phyloP scores from a whole-genome alignment of 2,888 invertebrate genomes.

The Brachynemurus nebulosus region DNA sequence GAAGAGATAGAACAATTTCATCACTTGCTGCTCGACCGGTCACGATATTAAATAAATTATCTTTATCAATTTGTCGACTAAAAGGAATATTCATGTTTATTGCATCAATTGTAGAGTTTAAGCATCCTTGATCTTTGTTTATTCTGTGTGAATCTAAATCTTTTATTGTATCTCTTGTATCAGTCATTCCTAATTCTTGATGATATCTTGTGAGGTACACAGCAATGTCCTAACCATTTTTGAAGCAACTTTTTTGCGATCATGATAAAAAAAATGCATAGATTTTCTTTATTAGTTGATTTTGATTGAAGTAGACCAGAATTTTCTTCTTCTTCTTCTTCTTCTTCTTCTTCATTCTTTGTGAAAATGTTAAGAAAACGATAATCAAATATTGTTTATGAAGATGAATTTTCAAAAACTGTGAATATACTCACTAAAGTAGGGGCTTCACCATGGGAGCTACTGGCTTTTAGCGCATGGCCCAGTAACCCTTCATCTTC shows the following conservation, averaged over 20 bases:
- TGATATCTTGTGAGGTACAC: too few species aligned
- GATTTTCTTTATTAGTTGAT: too few species aligned
- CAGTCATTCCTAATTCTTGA: background rate
- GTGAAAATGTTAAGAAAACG: too few species aligned
- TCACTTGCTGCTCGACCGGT: constrained; percentile 13
- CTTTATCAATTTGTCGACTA: constrained; percentile 7
- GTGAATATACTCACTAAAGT: background rate
- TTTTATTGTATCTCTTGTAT: background rate
- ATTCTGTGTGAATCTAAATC: constrained; percentile 12
- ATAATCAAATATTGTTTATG: too few species aligned
- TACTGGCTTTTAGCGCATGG: too few species aligned
- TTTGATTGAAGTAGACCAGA: too few species aligned
- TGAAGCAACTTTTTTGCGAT: too few species aligned
- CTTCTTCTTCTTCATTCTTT: too few species aligned
- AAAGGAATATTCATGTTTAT: constrained; percentile 17
- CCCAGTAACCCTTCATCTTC: background rate
- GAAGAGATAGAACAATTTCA: constrained; percentile 12
- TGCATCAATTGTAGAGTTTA: constrained; percentile 17
- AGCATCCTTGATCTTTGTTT: constrained; percentile 17
- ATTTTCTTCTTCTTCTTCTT: too few species aligned
- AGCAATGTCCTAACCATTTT: too few species aligned
- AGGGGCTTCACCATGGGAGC: background rate
- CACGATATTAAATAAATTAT: constrained; percentile 14
- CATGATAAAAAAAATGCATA: too few species aligned
- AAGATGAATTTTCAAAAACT: too few species aligned